phyloP scores from a whole-genome alignment of 2,888 invertebrate species.

The Neelides folsomi region DNA sequence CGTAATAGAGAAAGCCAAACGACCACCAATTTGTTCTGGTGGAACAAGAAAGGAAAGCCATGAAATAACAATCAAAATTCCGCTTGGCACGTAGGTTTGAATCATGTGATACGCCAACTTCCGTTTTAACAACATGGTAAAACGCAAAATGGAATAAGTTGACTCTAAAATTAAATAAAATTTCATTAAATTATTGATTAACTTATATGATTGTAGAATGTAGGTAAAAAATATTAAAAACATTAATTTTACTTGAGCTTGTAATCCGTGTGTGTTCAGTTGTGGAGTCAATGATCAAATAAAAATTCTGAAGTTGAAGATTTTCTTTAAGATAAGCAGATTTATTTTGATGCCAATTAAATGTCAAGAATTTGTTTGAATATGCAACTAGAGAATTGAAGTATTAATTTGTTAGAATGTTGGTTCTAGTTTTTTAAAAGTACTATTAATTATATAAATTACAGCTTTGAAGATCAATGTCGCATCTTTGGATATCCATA shows the following conservation, averaged over 20 bases:
- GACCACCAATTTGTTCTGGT: slow-evolving; percentile 16
- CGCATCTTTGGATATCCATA: slow-evolving; percentile 12
- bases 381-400: slow-evolving; percentile 23
- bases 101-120: slow-evolving; percentile 24
- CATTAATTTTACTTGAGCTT: too few species aligned
- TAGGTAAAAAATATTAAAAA: too few species aligned
- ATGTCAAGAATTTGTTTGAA: slow-evolving; percentile 23
- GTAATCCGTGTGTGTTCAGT: too few species aligned
- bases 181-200: too few species aligned
- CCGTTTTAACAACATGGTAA: slow-evolving; percentile 12
- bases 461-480: slow-evolving; percentile 11
- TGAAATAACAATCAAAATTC: slow-evolving; percentile 24
- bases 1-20: slow-evolving; percentile 26
- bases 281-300: slow-evolving; percentile 25
- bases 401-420: too few species aligned
- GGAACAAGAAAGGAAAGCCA: slow-evolving; percentile 30
- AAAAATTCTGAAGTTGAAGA: slow-evolving; percentile 30
- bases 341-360: slow-evolving; percentile 30
- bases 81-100: slow-evolving; percentile 26
- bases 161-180: background rate
- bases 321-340: slow-evolving; percentile 28
- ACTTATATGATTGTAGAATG: too few species aligned
- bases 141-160: slow-evolving; percentile 16
- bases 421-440: too few species aligned
- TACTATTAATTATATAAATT: background rate